Base-by-base conservation (phyloP, 1,140 invertebrate genomes). In the Ruditapes philippinarum region DNA sequence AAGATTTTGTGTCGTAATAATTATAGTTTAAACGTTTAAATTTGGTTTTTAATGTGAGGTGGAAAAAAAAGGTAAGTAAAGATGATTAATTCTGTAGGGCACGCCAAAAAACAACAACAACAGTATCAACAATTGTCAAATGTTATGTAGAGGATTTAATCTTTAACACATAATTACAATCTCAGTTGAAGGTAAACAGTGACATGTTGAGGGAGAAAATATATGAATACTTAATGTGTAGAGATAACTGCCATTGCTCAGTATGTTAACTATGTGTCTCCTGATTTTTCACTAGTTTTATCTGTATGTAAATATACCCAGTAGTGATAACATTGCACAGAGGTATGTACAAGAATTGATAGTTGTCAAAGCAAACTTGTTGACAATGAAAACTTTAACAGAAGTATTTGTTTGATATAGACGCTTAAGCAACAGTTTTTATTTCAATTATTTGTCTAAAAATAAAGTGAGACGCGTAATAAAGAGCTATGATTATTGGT, bases 341-440 rank as follows among this genome's bases (percentile, higher is more conserved):
- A 62, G 80, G 80, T 82, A 82, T 68, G 62, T 82, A 82, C 57
- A 82, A 65, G 31, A 78, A 51, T 68, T 82, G 80, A 82, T 82
- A 82, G 62, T 82, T 82, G 80, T 82, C 60, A 82, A 22, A 65
- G 78, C 76, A 54, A 19, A 70, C 33, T 38, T 12, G 25, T 70
- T 70, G 65, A 70, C 65, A 70, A 28, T 65, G 57, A 28, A 25
- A 62, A 70, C 12, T 31, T 70, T n/a, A n/a, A 70, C 65, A 70
- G 65, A 70, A 38, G 65, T 70, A 38, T 38, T 36, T 70, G 65
- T n/a, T n/a, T 25, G 25, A 45, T 45, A 45, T 7, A 45, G n/a
- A n/a, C 5, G 42, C 14, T 5, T 45, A 45, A 45, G 42, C 42
- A 45, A 45, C 42, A 45, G 42, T 45, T 57, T 57, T 25, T 12